A percentile compares a stretch with the other conserved stretches of the same genome.
Conservation (phyloP, 2,797 vertebrate genomes). For the Enoplosus armatus region DNA sequence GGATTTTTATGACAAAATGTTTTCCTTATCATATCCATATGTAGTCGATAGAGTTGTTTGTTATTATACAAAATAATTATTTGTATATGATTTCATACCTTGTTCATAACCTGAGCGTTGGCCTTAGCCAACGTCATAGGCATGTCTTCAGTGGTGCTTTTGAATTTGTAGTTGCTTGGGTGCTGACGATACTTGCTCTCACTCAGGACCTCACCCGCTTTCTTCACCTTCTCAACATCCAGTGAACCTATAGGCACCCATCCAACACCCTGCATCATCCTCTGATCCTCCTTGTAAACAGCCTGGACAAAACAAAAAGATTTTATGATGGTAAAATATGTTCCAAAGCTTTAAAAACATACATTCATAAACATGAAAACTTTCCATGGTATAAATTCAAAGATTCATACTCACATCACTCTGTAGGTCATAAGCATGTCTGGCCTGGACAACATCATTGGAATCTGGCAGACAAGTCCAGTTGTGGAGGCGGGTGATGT, state of each 20-base stretch:
- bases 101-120: constrained; percentile 90
- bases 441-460: constrained; percentile 88
- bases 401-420: constrained; percentile 87
- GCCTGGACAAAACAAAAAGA: constrained; percentile 72
- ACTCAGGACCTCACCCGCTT: constrained; percentile 89
- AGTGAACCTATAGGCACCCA: constrained; percentile 93
- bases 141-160: constrained; percentile 87
- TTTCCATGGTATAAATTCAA: neutral
- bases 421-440: constrained; percentile 87
- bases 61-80: neutral
- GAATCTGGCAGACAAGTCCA: constrained; percentile 93
- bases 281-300: constrained; percentile 92
- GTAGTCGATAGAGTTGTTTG: neutral
- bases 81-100: constrained; percentile 84
- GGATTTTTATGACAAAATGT: neutral
- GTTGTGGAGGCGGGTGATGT: constrained; percentile 88
- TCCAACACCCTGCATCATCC: constrained; percentile 89
- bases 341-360: neutral
- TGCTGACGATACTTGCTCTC: constrained; percentile 91
- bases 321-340: neutral
- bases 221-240: constrained; percentile 92
- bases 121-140: constrained; percentile 90
- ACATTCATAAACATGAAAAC: neutral
- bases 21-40: neutral
- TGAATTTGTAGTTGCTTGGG: constrained; percentile 85